Evolutionary conservation across 1,140 invertebrate genomes (phyloP).

Genomic region (Carposina sasakii): DNA sequence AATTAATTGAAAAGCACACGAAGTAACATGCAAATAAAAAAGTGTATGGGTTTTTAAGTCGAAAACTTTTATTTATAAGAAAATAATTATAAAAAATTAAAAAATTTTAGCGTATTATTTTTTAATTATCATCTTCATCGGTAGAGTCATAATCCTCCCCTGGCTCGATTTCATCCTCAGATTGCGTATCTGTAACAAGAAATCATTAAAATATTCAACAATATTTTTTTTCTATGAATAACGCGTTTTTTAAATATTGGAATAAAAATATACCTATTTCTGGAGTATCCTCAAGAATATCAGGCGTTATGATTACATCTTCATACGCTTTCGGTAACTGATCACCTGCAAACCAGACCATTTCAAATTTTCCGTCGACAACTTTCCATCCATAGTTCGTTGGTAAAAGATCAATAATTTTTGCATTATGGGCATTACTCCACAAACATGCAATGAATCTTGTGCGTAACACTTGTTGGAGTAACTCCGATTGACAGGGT

Average conservation of each 20-base stretch:
- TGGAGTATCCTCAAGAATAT: no score
- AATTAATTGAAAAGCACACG: no score
- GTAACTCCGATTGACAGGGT: slow-evolving; percentile 33
- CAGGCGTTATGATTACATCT: slow-evolving; percentile 26
- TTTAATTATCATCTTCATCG: slow-evolving; percentile 10
- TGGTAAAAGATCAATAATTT: slow-evolving; percentile 22
- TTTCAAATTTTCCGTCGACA: slow-evolving; percentile 29
- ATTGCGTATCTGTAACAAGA: no score
- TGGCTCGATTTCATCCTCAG: slow-evolving; percentile 19
- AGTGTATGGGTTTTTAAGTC: no score
- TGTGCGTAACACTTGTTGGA: slow-evolving; percentile 29
- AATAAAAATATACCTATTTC: slow-evolving; percentile 10
- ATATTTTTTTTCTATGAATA: no score
- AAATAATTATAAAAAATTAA: no score
- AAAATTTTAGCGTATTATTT: no score
- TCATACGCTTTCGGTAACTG: slow-evolving; percentile 36
- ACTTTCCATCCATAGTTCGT: slow-evolving; percentile 29
- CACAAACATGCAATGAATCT: slow-evolving; percentile 29
- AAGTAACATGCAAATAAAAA: no score
- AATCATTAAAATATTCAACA: no score
- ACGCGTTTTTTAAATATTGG: slow-evolving; percentile 9
- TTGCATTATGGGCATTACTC: slow-evolving; percentile 26
- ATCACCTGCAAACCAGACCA: slow-evolving; percentile 34
- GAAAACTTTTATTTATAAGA: no score
- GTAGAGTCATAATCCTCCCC: no score